Conservation (phyloP, 2,113 vertebrate genomes). For the Apistogramma diplotaenia region DNA sequence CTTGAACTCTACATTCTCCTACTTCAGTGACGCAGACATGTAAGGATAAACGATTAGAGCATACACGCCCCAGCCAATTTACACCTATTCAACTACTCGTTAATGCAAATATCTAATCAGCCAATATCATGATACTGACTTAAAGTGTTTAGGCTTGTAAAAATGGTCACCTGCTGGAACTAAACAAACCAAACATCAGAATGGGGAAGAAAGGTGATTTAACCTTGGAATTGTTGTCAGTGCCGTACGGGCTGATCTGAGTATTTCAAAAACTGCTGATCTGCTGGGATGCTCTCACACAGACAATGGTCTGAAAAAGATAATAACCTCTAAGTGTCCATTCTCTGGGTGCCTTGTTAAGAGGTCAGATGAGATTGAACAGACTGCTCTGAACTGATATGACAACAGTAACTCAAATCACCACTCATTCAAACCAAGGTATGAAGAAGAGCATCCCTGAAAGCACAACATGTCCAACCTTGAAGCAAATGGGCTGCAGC, state of each 20-base stretch:
- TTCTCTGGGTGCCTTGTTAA: not conserved
- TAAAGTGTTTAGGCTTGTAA: not conserved
- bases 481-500: not conserved
- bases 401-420: not conserved
- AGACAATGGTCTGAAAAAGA: not conserved
- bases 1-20: not conserved
- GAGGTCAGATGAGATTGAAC: not conserved
- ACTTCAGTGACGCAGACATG: not conserved
- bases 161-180: not conserved
- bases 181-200: not conserved
- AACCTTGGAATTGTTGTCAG: not conserved
- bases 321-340: not conserved
- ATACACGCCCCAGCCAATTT: not conserved
- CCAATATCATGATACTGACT: not conserved
- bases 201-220: not conserved
- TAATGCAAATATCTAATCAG: not conserved
- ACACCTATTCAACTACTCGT: not conserved
- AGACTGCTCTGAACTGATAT: not conserved
- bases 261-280: not conserved
- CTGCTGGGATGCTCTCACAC: not conserved
- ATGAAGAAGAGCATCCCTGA: not conserved
- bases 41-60: conserved; percentile 5
- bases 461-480: not conserved
- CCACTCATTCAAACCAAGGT: not conserved
- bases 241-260: not conserved